Evolutionary conservation across 64 coral and sea anemone genomes (phyloP), one percentile per base, ranked within the genome.

Genomic region (Dendrophyllia cribrosa): DNA sequence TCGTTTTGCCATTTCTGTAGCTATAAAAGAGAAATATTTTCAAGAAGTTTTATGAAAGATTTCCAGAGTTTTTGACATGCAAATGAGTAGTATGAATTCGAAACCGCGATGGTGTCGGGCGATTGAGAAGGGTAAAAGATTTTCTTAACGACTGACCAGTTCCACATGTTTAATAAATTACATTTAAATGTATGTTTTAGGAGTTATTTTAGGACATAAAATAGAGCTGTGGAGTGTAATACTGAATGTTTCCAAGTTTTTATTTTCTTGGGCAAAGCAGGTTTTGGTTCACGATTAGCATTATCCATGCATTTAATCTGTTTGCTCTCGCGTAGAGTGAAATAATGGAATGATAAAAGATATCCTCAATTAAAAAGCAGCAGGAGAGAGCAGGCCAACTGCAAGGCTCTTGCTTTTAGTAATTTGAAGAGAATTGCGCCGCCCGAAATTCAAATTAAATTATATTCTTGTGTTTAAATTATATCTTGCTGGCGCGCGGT

Each of bases 261-360:
- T 56, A 12, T 22, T 84, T 65, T 11, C 61, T 46, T 65, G 10
- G 12, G 55, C 3, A 23, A n/a, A 23, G 60, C 19, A 64, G 58
- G 43, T 84, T 68, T 84, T 44, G 19, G 44, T 49, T 7, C n/a
- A 7, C 80, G 62, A 84, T 84, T 24, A 84, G 12, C 59, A 67
- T 64, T 34, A 14, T 34, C 45, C 19, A 51, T 66, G 80, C 58
- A 68, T 84, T 84, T 82, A 66, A 68, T 68, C 60, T 67, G 80
- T 65, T 84, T 62, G 51, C 80, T 44, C 46, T 84, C 62, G 44
- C 80, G 80, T 50, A 67, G 44, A 51, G 43, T 50, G 80, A 51
- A 84, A 84, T 84, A 84, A 82, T 82, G 43, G 16, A 83, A 47
- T 64, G 62, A 84, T 67, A 84, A 84, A 84, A 67, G 80, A 51